Evolutionary conservation across 1,140 invertebrate genomes (phyloP), one percentile per base, ranked within the genome.

Genomic region (Proctacanthus coquilletti): DNA sequence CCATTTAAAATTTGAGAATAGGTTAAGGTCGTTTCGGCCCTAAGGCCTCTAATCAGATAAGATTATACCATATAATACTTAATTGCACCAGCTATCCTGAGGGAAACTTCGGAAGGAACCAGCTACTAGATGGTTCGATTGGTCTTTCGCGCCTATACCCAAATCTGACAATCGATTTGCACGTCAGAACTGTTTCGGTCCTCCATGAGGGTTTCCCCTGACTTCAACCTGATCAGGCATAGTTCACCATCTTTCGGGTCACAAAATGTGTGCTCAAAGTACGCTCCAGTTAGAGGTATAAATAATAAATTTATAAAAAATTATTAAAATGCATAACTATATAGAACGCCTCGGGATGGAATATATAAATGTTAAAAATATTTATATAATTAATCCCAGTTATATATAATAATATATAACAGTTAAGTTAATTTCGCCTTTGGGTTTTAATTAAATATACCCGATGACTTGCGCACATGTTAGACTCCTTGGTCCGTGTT

Each of bases 401-500:
- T 6, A 35, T 18, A 18, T 17, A 35, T 20, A 35, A n/a, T n/a
- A n/a, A n/a, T n/a, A n/a, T n/a, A n/a, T n/a, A n/a, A n/a, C n/a
- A n/a, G n/a, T n/a, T n/a, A n/a, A n/a, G n/a, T n/a, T n/a, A n/a
- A n/a, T n/a, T n/a, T n/a, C n/a, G n/a, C n/a, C n/a, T n/a, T n/a
- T n/a, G n/a, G n/a, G n/a, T n/a, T n/a, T n/a, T n/a, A n/a, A n/a
- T n/a, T n/a, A n/a, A n/a, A 77, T 14, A 39, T 71, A 78, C 21
- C 17, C 32, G 36, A 43, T 36, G n/a, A 35, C 38, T 84, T 66
- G 80, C 79, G 68, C 63, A 76, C 70, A 74, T 72, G 75, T 69
- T 80, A 77, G 73, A 84, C 80, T 84, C 78, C 80, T 83, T 85
- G 80, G 80, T 84, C 81, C 79, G 80, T 84, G 80, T 84, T 85